These are phyloP conservation scores for Sciurus vulgaris DNA, from an alignment of 2,797 vertebrate species.

Conservation along the genomic window DNA sequence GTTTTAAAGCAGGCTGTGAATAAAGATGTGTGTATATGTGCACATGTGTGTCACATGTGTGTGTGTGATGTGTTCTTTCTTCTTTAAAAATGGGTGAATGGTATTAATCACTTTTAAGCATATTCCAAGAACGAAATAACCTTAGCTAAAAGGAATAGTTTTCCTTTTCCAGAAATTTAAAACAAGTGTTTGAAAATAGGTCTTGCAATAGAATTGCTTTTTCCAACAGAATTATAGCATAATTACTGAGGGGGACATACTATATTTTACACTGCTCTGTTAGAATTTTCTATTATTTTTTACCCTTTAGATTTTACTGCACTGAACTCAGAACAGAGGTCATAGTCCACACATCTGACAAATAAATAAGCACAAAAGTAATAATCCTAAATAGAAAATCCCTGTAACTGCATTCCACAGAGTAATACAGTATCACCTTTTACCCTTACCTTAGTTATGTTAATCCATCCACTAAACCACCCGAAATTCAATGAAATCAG, in stretches of 20 bases:
- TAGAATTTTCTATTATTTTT: constrained; percentile 53
- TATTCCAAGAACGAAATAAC: constrained; percentile 29
- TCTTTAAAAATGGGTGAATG: constrained; percentile 1
- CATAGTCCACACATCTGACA: constrained; percentile 27
- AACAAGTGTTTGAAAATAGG: constrained; percentile 35
- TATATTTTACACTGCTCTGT: constrained; percentile 45
- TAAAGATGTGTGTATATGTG: background rate
- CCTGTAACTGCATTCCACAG: background rate
- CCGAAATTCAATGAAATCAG: constrained; percentile 21
- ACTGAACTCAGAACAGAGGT: constrained; percentile 56
- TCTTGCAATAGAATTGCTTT: constrained; percentile 54
- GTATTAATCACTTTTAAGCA: constrained; percentile 31
- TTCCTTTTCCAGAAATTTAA: constrained; percentile 60
- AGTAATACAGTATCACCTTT: background rate
- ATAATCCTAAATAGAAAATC: constrained; percentile 52
- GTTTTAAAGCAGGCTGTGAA: background rate
- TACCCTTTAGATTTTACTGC: constrained; percentile 52
- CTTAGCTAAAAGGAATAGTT: background rate
- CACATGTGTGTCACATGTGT: background rate
- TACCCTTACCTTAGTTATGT: background rate
- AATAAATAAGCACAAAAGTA: constrained; percentile 49
- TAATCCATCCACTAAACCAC: background rate
- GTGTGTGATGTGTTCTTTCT: background rate
- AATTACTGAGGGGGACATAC: constrained; percentile 35
- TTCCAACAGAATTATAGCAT: constrained; percentile 52